Evolutionary conservation across 2,888 invertebrate genomes (phyloP).

Genomic region (Troides helena): DNA sequence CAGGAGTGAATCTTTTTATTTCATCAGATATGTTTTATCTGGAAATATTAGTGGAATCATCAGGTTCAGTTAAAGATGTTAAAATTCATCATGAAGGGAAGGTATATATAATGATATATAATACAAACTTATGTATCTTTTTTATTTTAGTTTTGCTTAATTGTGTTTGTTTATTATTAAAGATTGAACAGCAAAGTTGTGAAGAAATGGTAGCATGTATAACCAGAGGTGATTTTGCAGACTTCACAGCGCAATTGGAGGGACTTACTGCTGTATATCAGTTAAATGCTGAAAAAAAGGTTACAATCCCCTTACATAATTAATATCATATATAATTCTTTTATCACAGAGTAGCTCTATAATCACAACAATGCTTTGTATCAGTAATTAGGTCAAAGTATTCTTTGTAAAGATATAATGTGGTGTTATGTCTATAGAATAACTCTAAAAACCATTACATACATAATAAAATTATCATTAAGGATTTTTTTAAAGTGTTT

Average conservation of each 20-base stretch:
- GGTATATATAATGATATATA: constrained; percentile 46
- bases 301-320: constrained; percentile 30
- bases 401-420: too few species aligned
- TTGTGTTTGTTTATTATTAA: constrained; percentile 28
- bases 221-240: constrained; percentile 92
- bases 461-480: too few species aligned
- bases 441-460: too few species aligned
- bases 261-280: constrained; percentile 95
- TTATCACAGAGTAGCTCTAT: neutral
- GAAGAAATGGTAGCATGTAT: constrained; percentile 92
- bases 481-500: too few species aligned
- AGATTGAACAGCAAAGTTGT: constrained; percentile 89
- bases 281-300: constrained; percentile 95
- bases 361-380: too few species aligned
- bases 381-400: too few species aligned
- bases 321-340: neutral
- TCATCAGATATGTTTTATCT: constrained; percentile 98
- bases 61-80: constrained; percentile 93
- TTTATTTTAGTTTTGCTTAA: constrained; percentile 10
- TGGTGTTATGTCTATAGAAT: too few species aligned
- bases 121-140: neutral
- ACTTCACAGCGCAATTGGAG: constrained; percentile 95
- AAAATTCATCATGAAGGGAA: constrained; percentile 94
- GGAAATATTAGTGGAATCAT: constrained; percentile 92
- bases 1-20: constrained; percentile 91